Percentiles rank a stretch among this genome's conserved stretches.
Conservation (phyloP, 2,113 vertebrate species). For the Fregata magnificens region DNA sequence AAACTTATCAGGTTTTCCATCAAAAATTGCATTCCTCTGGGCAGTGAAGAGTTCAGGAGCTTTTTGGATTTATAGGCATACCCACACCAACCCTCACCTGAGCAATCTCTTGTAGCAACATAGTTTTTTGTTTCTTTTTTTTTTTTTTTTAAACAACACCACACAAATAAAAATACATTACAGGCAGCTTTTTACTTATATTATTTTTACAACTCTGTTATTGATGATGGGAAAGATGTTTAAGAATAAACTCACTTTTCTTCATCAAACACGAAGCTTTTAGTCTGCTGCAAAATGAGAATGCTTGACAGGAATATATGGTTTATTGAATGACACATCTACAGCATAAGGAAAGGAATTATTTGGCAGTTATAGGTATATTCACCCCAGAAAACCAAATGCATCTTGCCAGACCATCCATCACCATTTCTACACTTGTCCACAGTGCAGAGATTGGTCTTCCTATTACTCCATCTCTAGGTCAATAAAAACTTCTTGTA, state of each 20-base stretch:
- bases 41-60: background rate
- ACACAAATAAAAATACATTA: background rate
- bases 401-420: constrained; percentile 11
- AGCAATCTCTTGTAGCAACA: background rate
- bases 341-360: background rate
- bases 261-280: background rate
- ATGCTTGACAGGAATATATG: background rate
- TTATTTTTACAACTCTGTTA: background rate
- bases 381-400: constrained; percentile 8
- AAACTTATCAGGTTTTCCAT: background rate
- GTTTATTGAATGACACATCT: background rate
- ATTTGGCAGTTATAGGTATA: constrained; percentile 4
- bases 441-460: background rate
- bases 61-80: background rate
- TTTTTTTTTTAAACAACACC: background rate
- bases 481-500: background rate
- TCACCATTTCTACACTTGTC: background rate
- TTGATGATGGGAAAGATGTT: background rate
- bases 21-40: background rate
- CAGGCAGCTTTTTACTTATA: background rate
- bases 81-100: background rate
- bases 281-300: background rate
- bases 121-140: rapidly evolving
- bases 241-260: background rate
- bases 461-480: background rate